phyloP scores from a whole-genome alignment of 2,797 vertebrate genomes.

The Protosalanx chinensis region DNA sequence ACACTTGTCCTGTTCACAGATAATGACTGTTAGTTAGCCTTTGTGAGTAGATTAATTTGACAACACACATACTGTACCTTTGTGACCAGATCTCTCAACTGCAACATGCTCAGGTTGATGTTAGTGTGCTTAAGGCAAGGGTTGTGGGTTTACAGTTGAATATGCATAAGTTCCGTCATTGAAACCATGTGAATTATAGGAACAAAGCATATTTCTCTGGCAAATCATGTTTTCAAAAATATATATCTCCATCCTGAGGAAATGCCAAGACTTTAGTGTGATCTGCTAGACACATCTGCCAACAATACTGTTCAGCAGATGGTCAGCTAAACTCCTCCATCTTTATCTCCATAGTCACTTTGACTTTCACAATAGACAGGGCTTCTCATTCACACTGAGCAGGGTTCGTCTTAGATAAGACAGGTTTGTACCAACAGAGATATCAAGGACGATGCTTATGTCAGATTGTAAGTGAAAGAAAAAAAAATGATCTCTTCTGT shows the following conservation, averaged over 20 bases:
- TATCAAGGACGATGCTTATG: conserved; percentile 12
- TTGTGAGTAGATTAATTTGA: conserved; percentile 18
- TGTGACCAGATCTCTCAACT: conserved; percentile 33
- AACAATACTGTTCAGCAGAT: conserved; percentile 73
- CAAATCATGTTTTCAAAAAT: conserved; percentile 84
- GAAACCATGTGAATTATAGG: conserved; percentile 81
- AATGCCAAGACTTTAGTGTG: conserved; percentile 84
- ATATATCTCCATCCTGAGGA: conserved; percentile 83
- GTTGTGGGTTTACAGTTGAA: conserved; percentile 54
- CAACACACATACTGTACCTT: conserved; percentile 1
- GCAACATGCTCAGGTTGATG: conserved; percentile 36
- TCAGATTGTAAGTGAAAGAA: conserved; percentile 43
- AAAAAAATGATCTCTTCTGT: conserved; percentile 42
- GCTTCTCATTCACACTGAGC: conserved; percentile 11
- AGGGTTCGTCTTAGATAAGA: not conserved
- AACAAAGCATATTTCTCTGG: conserved; percentile 86
- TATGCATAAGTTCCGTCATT: conserved; percentile 76
- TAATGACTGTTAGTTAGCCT: conserved; percentile 21
- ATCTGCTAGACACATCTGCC: conserved; percentile 78
- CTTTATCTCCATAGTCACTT: conserved; percentile 15
- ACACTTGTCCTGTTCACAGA: conserved; percentile 30
- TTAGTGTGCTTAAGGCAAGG: conserved; percentile 25
- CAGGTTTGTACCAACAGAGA: not conserved
- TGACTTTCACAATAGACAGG: conserved; percentile 26
- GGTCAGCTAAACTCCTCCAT: conserved; percentile 63